Evolutionary conservation across 2,888 invertebrate genomes (phyloP).

Genomic region (Auanema sp.): DNA sequence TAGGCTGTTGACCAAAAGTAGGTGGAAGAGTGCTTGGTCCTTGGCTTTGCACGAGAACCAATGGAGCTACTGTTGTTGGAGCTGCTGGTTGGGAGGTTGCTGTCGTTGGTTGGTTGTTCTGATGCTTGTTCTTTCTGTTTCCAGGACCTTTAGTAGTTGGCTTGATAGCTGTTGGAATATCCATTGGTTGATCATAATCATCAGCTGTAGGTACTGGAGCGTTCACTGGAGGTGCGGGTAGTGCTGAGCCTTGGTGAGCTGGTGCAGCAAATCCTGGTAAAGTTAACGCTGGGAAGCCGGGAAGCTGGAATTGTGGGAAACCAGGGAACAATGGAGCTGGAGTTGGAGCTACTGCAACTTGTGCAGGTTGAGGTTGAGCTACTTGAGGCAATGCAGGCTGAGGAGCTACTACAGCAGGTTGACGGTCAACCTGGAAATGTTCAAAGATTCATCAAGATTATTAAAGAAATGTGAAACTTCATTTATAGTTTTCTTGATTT

Average conservation of each 20-base stretch:
- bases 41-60: constrained; percentile 4
- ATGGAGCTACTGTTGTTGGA: constrained; percentile 5
- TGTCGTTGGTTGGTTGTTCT: neutral
- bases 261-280: neutral
- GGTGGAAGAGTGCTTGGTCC: constrained; percentile 9
- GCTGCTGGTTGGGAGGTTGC: constrained; percentile 4
- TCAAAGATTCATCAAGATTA: neutral
- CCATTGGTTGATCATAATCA: constrained; percentile 16
- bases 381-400: neutral
- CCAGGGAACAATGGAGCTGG: constrained; percentile 7
- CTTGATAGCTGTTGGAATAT: too few relatives aligned
- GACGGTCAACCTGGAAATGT: neutral
- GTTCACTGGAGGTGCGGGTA: constrained; percentile 9
- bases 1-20: constrained; percentile 1
- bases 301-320: constrained; percentile 21
- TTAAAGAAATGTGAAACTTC: constrained; percentile 9
- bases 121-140: constrained; percentile 9
- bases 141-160: too few relatives aligned
- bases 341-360: neutral
- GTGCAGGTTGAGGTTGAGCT: constrained; percentile 1
- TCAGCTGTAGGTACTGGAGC: constrained; percentile 15
- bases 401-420: neutral
- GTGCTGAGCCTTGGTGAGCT: neutral
- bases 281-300: too few relatives aligned
- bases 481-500: constrained; percentile 14